These are phyloP conservation scores for Gadus chalcogrammus DNA, from an alignment of 2,113 vertebrate species.

Conservation along the genomic window DNA sequence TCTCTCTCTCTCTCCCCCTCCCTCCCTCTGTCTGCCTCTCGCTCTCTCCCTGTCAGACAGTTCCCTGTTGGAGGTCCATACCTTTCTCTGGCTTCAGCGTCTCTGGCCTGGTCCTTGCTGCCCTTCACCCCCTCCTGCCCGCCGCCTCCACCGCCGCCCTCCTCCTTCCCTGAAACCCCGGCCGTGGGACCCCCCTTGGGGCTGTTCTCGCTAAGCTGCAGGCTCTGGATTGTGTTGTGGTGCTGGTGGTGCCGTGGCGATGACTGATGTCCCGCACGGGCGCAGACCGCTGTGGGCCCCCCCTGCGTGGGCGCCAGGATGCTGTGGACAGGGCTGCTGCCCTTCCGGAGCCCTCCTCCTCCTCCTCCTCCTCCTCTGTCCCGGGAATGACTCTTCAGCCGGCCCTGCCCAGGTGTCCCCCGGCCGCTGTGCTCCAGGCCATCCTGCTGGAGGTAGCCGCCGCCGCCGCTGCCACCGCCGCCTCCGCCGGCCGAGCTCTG, in stretches of 20 bases:
- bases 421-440: conserved; percentile 81
- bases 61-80: conserved; percentile 61
- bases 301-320: conserved; percentile 80
- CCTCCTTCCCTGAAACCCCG: conserved; percentile 72
- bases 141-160: conserved; percentile 60
- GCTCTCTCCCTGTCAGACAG: neutral
- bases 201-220: conserved; percentile 76
- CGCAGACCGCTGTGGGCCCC: conserved; percentile 75
- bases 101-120: conserved; percentile 73
- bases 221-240: conserved; percentile 77
- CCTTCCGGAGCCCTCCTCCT: conserved; percentile 76
- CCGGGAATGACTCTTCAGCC: conserved; percentile 88
- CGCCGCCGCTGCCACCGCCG: conserved; percentile 54
- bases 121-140: conserved; percentile 75
- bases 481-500: conserved; percentile 78
- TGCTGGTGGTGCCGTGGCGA: conserved; percentile 85
- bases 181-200: conserved; percentile 72
- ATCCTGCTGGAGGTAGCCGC: conserved; percentile 87
- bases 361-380: conserved; percentile 72
- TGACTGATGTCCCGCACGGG: conserved; percentile 75
- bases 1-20: no score
- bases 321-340: conserved; percentile 84
- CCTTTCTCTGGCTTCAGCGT: conserved; percentile 82
- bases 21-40: neutral
- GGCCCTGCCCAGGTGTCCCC: conserved; percentile 81